Evolutionary conservation across 2,797 vertebrate species (phyloP).

Genomic region (Enteromius anoplus): DNA sequence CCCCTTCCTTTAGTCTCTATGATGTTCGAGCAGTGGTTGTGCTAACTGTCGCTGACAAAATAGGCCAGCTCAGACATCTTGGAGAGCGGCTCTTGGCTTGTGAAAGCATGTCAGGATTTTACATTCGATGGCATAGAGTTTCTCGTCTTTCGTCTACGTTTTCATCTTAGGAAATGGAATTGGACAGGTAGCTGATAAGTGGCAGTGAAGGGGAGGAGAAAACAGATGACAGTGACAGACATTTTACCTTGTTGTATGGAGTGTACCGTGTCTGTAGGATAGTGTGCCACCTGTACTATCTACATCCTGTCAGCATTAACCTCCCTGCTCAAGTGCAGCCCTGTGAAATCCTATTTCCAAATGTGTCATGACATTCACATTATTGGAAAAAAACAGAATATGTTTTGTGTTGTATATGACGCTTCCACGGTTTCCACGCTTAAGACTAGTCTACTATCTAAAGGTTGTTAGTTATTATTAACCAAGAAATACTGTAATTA

Average conservation of each 20-base stretch:
- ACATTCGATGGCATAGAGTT: conserved; percentile 67
- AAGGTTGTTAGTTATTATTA: not conserved
- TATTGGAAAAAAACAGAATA: not conserved
- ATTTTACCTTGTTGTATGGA: conserved; percentile 17
- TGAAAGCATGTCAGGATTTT: conserved; percentile 63
- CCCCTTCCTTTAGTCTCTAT: conserved; percentile 51
- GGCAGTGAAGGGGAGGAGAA: conserved; percentile 57
- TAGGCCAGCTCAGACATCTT: conserved; percentile 66
- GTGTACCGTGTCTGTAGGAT: not conserved
- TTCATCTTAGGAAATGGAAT: conserved; percentile 57
- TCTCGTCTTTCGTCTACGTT: conserved; percentile 57
- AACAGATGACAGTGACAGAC: conserved; percentile 28
- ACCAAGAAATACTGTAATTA: not conserved
- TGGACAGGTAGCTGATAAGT: conserved; percentile 67
- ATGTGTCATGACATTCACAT: conserved; percentile 21
- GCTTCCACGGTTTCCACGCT: not conserved
- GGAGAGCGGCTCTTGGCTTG: conserved; percentile 59
- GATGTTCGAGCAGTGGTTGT: conserved; percentile 63
- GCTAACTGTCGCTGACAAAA: conserved; percentile 68
- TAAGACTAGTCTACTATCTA: not conserved
- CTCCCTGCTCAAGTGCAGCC: conserved; percentile 6
- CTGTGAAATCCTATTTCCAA: conserved; percentile 24
- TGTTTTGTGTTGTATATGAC: not conserved
- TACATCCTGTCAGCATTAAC: conserved; percentile 35
- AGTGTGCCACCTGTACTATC: conserved; percentile 28